Evolutionary conservation across 64 coral and sea anemone genomes (phyloP), one percentile per base, ranked within the genome.

Genomic region (Pocillopora verrucosa): DNA sequence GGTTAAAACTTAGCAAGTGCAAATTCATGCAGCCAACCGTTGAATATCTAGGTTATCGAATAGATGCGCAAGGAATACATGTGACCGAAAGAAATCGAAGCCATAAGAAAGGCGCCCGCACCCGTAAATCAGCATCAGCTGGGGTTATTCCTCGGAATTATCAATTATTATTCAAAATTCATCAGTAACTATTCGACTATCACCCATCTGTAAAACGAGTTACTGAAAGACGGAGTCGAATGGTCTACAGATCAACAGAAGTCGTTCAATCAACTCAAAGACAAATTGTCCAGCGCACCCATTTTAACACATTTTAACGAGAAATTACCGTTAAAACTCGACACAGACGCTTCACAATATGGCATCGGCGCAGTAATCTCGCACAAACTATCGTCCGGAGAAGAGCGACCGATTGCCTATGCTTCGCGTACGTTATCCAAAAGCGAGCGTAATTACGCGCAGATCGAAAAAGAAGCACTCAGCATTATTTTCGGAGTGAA

Each of bases 251-350:
- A 76, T 76, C 84, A 72, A 30, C 30, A 87, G 73, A 73, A 51
- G 60, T 22, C 84, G 41, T 87, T 87, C 51, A 34, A 56, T 51
- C 19, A 73, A 30, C 84, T 87, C 17, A 87, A 87, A 13, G 65
- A 87, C 34, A 82, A 65, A 61, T 30, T 80, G 78, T 80, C 35
- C 16, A 80, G 19, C 64, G 59, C 56, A 22, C 58, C 80, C 22
- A 61, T 87, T 87, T 73, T 87, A 56, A 56, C 73, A 19, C 36
- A 73, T 73, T 87, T 73, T 13, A 24, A 26, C 64, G 38, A 59
- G 9, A 73, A 20, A 13, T 87, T 87, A 56, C 67, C 84, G 67
- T 58, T 87, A 16, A 87, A 87, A 15, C 73, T 87, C 67, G 84
- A 57, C 84, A 57, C 84, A 22, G 85, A 75, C 37, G 69, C 85